Conservation (phyloP, 64 coral and sea anemone genomes). For the Dendronephthya gigantea region DNA sequence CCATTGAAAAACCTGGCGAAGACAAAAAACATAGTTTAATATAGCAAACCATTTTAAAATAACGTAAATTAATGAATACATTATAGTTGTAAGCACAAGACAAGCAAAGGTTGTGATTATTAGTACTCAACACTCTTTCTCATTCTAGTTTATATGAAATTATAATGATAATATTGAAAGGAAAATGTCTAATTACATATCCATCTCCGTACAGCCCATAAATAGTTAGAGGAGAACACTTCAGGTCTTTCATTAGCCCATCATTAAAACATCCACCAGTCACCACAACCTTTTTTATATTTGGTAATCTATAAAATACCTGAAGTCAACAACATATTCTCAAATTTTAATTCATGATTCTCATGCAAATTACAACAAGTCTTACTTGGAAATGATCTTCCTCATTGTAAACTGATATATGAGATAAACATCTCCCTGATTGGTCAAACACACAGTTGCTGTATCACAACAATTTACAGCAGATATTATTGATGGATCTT, state of each 20-base stretch:
- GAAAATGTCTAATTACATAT: slow-evolving; percentile 1
- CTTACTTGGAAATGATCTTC: slow-evolving; percentile 67
- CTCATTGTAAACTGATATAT: slow-evolving; percentile 56
- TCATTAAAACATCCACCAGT: slow-evolving; percentile 35
- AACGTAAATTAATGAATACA: too few relatives aligned
- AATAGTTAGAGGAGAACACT: slow-evolving; percentile 18
- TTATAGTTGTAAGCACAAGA: too few relatives aligned
- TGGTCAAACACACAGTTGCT: slow-evolving; percentile 57
- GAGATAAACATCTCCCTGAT: slow-evolving; percentile 72
- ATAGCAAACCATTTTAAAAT: too few relatives aligned
- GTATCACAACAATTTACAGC: slow-evolving; percentile 54
- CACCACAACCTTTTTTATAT: slow-evolving; percentile 21
- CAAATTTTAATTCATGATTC: too few relatives aligned
- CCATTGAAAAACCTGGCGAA: slow-evolving; percentile 32
- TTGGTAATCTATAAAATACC: slow-evolving; percentile 22
- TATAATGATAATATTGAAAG: not conserved
- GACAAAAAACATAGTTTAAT: not conserved
- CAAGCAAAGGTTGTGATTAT: too few relatives aligned
- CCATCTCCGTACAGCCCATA: slow-evolving; percentile 38
- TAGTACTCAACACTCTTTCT: too few relatives aligned
- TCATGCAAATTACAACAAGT: not conserved
- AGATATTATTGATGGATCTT: slow-evolving; percentile 34
- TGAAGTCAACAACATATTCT: not conserved
- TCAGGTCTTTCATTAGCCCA: slow-evolving; percentile 5
- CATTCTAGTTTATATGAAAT: too few relatives aligned